These are phyloP conservation scores for Silurus meridionalis DNA, from an alignment of 2,113 vertebrate species.

Conservation along the genomic window DNA sequence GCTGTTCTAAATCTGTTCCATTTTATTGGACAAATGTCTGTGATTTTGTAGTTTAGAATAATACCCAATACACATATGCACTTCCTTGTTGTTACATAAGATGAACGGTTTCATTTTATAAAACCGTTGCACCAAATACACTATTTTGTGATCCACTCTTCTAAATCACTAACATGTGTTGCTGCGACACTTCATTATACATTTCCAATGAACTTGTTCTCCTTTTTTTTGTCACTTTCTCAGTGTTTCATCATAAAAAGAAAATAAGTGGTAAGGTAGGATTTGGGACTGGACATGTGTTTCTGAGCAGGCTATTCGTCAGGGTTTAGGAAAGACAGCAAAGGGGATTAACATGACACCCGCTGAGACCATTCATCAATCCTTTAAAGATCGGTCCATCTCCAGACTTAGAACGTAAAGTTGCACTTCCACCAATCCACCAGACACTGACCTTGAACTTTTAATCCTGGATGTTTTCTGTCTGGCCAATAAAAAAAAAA, in stretches of 20 bases:
- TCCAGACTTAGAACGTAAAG: slow-evolving; percentile 16
- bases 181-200: background rate
- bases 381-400: slow-evolving; percentile 32
- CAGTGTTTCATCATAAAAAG: background rate
- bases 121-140: background rate
- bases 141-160: background rate
- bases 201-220: background rate
- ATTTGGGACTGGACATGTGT: background rate
- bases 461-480: slow-evolving; percentile 39
- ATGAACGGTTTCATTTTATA: slow-evolving; percentile 6
- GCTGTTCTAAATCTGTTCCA: background rate
- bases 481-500: slow-evolving; percentile 28
- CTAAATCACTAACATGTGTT: background rate
- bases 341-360: slow-evolving; percentile 27
- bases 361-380: slow-evolving; percentile 28
- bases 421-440: slow-evolving; percentile 12
- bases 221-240: background rate
- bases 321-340: slow-evolving; percentile 7
- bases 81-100: background rate
- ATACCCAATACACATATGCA: background rate
- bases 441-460: slow-evolving; percentile 33
- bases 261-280: background rate
- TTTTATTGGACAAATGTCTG: slow-evolving; percentile 5
- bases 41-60: background rate
- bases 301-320: slow-evolving; percentile 6